phyloP scores from a whole-genome alignment of 2,888 invertebrate species.

The Spicauda simplicius region DNA sequence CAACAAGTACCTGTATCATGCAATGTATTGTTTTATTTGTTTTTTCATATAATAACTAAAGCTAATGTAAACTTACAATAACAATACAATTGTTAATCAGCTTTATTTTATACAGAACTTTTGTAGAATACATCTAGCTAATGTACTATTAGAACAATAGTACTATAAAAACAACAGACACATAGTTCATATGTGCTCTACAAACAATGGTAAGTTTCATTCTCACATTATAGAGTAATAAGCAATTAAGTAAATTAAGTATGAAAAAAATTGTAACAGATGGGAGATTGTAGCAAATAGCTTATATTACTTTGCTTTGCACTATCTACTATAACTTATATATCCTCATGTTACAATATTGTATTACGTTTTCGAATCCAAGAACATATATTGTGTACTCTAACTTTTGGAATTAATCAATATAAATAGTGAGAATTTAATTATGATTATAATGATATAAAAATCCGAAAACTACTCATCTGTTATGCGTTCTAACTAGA shows the following conservation, averaged over 20 bases:
- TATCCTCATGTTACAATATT: no score
- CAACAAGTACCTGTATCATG: no score
- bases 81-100: no score
- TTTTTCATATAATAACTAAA: no score
- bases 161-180: background rate
- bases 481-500: constrained; percentile 20
- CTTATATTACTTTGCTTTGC: background rate
- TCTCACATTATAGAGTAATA: background rate
- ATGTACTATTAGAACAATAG: background rate
- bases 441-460: background rate
- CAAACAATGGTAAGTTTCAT: background rate
- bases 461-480: background rate
- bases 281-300: background rate
- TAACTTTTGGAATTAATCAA: no score
- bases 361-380: no score
- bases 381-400: no score
- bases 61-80: no score
- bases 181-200: background rate
- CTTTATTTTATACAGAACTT: background rate
- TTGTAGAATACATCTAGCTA: background rate
- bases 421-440: no score
- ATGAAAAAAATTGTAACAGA: background rate
- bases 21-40: no score
- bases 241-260: background rate
- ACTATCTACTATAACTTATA: no score